Percentiles rank a stretch among this genome's conserved stretches.
phyloP scores from a whole-genome alignment of 92 coral and sea anemone species.

The Palythoa heliodiscus region DNA sequence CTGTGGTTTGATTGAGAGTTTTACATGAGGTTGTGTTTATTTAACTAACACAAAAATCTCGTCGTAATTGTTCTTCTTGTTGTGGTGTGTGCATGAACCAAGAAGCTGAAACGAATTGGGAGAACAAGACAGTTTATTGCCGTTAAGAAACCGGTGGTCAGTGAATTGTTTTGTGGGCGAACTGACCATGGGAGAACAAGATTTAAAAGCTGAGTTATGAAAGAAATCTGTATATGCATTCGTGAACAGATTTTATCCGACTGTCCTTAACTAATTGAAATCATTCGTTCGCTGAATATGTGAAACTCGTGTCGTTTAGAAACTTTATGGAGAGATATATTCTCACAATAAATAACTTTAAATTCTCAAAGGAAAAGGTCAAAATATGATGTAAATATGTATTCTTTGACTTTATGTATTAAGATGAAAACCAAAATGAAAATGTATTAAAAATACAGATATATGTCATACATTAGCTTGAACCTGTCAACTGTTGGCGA shows the following conservation, averaged over 20 bases:
- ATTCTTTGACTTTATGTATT: conserved; percentile 47
- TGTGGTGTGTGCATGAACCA: background rate
- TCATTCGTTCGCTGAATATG: conserved; percentile 42
- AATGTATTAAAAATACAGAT: conserved; percentile 42
- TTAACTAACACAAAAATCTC: background rate
- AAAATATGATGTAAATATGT: conserved; percentile 45
- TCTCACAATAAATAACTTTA: conserved; percentile 31
- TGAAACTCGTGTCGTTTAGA: conserved; percentile 13
- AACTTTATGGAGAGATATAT: conserved; percentile 23
- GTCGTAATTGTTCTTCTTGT: background rate
- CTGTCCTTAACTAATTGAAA: conserved; percentile 27
- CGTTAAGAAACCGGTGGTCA: background rate
- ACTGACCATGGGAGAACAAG: background rate
- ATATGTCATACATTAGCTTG: conserved; percentile 4
- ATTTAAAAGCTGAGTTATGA: background rate
- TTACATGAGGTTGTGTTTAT: background rate
- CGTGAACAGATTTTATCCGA: conserved; percentile 43
- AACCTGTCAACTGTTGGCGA: conserved; percentile 9
- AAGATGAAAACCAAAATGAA: conserved; percentile 19
- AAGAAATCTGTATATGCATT: conserved; percentile 39
- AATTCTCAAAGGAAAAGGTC: conserved; percentile 45
- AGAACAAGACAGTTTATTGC: background rate
- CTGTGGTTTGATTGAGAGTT: background rate
- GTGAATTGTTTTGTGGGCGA: background rate
- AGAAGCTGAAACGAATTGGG: background rate